These are phyloP conservation scores for Phoenicopterus ruber DNA, from an alignment of 2,113 vertebrate genomes.

Conservation along the genomic window DNA sequence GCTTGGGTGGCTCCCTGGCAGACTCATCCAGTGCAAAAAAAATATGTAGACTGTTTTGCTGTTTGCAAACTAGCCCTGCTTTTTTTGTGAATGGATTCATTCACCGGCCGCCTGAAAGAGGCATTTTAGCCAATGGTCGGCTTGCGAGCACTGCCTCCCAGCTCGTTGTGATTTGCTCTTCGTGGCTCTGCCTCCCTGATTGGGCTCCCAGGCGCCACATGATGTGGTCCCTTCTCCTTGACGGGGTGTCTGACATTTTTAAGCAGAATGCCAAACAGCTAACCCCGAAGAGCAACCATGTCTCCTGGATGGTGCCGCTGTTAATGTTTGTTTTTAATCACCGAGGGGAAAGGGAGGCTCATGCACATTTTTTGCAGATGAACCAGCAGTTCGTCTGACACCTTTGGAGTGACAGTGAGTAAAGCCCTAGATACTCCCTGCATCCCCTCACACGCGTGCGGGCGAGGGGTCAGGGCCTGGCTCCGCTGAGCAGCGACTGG, in stretches of 20 bases:
- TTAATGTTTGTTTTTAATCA: background rate
- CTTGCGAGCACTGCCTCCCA: background rate
- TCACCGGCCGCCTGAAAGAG: background rate
- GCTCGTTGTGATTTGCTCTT: background rate
- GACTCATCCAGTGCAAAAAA: background rate
- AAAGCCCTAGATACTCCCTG: background rate
- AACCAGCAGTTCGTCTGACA: background rate
- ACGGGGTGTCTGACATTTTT: background rate
- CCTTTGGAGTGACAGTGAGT: background rate
- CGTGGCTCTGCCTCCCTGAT: background rate
- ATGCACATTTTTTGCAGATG: background rate
- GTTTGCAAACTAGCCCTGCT: background rate
- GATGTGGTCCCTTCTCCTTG: background rate
- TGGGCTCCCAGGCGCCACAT: background rate
- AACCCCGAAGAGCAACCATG: background rate
- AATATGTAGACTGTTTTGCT: background rate
- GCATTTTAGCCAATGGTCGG: conserved; percentile 8
- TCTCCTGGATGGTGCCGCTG: background rate
- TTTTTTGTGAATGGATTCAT: conserved; percentile 57
- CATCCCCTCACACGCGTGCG: background rate
- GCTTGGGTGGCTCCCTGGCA: background rate
- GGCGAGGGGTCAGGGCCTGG: background rate
- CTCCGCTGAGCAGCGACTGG: fast-evolving
- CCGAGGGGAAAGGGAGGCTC: background rate
- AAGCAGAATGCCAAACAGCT: background rate